phyloP scores from a whole-genome alignment of 2,888 invertebrate genomes.

The Sclerodermus sp. region DNA sequence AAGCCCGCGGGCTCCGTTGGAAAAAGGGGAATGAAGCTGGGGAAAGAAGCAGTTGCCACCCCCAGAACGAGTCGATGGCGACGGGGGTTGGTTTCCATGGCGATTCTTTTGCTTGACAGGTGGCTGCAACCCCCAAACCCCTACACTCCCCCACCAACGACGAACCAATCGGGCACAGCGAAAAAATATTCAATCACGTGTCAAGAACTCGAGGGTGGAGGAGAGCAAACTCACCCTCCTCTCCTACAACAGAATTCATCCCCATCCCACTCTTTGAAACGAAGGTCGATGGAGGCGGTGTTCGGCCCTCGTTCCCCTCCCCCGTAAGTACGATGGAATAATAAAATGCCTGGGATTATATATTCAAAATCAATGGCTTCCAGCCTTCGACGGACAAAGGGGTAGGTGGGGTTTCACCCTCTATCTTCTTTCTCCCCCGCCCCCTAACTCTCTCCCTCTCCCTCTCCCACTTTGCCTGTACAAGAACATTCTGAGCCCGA shows the following conservation, averaged over 20 bases:
- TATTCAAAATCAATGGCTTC: constrained; percentile 56
- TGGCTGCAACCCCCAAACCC: constrained; percentile 37
- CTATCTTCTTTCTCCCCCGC: constrained; percentile 10
- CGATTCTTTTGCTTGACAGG: constrained; percentile 55
- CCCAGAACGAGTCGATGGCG: constrained; percentile 11
- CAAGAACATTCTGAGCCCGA: constrained; percentile 30
- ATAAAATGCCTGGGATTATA: constrained; percentile 55
- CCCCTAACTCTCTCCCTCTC: background rate
- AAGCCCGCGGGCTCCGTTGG: constrained; percentile 32
- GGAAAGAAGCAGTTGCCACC: constrained; percentile 37
- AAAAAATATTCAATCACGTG: constrained; percentile 58
- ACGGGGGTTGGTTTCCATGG: constrained; percentile 49
- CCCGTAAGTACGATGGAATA: constrained; percentile 43
- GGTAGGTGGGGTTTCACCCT: constrained; percentile 36
- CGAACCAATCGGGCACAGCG: constrained; percentile 56
- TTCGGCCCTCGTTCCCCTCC: constrained; percentile 24
- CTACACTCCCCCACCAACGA: constrained; percentile 27
- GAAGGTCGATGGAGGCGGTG: constrained; percentile 40
- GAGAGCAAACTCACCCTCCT: constrained; percentile 32
- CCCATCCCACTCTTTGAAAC: constrained; percentile 22
- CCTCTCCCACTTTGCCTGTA: background rate
- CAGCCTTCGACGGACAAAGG: constrained; percentile 36
- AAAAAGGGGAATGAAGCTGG: background rate
- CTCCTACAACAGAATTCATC: constrained; percentile 12
- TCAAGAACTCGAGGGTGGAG: constrained; percentile 48